Conservation (phyloP, 2,113 vertebrate genomes). For the Talpa occidentalis region DNA sequence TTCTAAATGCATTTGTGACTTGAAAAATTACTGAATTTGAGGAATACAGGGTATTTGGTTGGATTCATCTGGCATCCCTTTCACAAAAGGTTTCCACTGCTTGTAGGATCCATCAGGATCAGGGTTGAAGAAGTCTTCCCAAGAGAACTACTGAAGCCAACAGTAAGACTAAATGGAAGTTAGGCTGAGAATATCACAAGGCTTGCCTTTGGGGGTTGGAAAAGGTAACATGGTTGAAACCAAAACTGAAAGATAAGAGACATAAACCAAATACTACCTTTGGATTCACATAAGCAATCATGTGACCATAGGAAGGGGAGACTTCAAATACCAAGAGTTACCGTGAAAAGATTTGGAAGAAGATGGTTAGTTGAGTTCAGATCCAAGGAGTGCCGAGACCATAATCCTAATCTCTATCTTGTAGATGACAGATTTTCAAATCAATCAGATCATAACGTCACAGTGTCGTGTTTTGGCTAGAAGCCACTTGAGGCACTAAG, state of each 20-base stretch:
- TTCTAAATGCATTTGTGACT: not conserved
- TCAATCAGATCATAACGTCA: not conserved
- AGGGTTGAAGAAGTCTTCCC: not conserved
- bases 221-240: not conserved
- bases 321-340: not conserved
- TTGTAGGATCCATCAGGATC: not conserved
- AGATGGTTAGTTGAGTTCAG: not conserved
- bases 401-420: not conserved
- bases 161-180: fast-evolving
- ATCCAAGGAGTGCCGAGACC: not conserved
- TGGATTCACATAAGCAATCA: too few relatives aligned
- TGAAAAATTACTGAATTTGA: not conserved
- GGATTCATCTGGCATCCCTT: not conserved
- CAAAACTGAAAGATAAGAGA: not conserved
- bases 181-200: too few relatives aligned
- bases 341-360: not conserved
- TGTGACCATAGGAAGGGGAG: not conserved
- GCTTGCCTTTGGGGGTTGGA: too few relatives aligned
- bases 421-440: not conserved
- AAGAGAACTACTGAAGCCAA: not conserved
- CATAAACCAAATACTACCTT: not conserved
- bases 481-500: not conserved
- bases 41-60: not conserved
- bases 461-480: too few relatives aligned
- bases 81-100: not conserved